phyloP scores from a whole-genome alignment of 2,888 invertebrate species.

The Hemaris fuciformis region DNA sequence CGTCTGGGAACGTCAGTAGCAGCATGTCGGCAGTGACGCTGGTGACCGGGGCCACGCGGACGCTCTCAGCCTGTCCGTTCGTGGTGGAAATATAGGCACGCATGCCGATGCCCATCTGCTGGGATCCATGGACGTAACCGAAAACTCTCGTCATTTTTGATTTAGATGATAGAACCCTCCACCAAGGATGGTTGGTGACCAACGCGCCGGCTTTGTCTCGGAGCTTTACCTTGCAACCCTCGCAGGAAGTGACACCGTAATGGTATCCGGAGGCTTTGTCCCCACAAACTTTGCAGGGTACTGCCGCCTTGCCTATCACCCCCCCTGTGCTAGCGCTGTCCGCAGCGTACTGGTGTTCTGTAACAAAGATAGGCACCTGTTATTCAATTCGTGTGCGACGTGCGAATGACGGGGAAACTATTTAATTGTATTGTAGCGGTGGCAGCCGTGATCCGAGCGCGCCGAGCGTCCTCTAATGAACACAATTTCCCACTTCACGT shows the following conservation, averaged over 20 bases:
- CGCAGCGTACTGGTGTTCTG: constrained; percentile 80
- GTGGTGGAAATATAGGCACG: neutral
- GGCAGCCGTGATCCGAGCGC: too few species aligned
- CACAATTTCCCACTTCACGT: too few species aligned
- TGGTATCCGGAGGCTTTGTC: constrained; percentile 98
- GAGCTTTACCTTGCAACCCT: constrained; percentile 95
- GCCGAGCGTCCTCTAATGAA: too few species aligned
- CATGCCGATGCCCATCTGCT: neutral
- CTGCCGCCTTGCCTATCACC: constrained; percentile 87
- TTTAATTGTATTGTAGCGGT: too few species aligned
- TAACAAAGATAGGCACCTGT: neutral
- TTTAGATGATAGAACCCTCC: neutral
- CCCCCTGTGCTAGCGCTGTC: constrained; percentile 90
- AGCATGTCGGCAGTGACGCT: neutral
- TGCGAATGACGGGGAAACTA: too few species aligned
- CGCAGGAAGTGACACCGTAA: constrained; percentile 98
- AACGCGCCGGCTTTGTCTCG: neutral
- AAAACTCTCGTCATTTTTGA: neutral
- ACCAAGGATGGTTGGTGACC: neutral
- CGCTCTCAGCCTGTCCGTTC: neutral
- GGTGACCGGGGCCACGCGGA: neutral
- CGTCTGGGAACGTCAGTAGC: neutral
- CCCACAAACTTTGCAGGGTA: constrained; percentile 98
- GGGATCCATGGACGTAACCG: neutral
- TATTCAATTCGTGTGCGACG: too few species aligned